Base-by-base conservation (phyloP, 2,797 vertebrate species). In the Nannoperca obscura region DNA sequence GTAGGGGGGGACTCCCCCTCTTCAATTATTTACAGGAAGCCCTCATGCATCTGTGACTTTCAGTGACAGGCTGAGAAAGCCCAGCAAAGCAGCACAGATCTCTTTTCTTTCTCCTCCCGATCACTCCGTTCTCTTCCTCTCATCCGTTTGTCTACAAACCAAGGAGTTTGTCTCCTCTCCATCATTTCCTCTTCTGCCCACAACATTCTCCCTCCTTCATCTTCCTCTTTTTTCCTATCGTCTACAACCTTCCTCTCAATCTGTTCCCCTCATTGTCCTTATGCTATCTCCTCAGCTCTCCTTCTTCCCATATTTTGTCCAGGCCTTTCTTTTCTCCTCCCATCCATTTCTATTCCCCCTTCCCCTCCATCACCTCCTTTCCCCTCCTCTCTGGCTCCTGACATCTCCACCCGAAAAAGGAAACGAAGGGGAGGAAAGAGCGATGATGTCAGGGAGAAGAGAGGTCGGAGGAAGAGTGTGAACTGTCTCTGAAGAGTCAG, bases 1-100 rank as follows among this genome's bases (percentile, higher is more conserved):
- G 77, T 70, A 77, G 74, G 76, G 86, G 81, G 84, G 89, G 86
- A 89, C 81, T 90, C 91, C 91, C 89, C 89, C 81, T 84, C 87
- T 92, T 93, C 89, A 92, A 87, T 93, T 90, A 94, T 94, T 92
- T 91, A 93, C 86, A 92, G 86, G 82, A 88, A 88, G 86, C 84
- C 87, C 88, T 88, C 82, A 82, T 91, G 87, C 85, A 85, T 92
- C 87, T 91, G 80, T 90, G 86, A 85, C 84, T 90, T 87, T 82
- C 81, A 76, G 82, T 24, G 85, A 88, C 89, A 91, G 86, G 71
- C 89, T 84, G 76, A 89, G 85, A 71, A 84, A 88, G 61, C 80
- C 87, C 82, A 88, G 82, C 84, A 85, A 84, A 84, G 86, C 86
- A 84, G 83, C 83, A 80, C 86, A 82, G 74, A 91, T 84, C 89